Conservation (phyloP, 2,113 vertebrate genomes). For the Pelmatolapia mariae region DNA sequence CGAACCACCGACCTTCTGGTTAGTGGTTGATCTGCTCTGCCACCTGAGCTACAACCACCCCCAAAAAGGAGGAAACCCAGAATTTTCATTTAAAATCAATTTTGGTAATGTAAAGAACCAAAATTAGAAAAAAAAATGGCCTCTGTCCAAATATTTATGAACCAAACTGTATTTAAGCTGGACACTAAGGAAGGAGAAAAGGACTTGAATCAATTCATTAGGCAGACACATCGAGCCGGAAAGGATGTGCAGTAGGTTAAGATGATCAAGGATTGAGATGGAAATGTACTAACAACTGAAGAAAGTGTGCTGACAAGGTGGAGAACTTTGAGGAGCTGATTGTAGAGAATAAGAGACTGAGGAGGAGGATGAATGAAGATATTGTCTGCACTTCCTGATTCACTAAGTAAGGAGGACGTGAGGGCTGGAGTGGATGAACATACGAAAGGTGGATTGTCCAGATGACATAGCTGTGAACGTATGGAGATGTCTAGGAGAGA, state of each 20-base stretch:
- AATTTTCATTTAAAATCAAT: not conserved
- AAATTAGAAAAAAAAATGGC: not conserved
- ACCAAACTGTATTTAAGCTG: not conserved
- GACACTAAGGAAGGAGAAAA: not conserved
- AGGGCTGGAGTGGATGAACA: not conserved
- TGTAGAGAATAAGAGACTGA: not conserved
- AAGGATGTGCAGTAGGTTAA: not conserved
- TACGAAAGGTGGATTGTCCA: not conserved
- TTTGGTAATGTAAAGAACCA: not conserved
- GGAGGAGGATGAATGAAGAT: rapidly evolving
- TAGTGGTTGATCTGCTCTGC: too few species aligned
- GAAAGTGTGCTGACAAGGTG: not conserved
- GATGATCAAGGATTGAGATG: not conserved
- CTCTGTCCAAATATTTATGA: not conserved
- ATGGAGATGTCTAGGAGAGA: not conserved
- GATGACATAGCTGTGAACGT: not conserved
- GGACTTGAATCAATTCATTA: not conserved
- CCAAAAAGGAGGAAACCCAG: not conserved
- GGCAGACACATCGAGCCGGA: rapidly evolving
- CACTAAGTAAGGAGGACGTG: rapidly evolving
- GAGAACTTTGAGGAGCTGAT: not conserved
- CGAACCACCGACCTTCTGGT: too few species aligned
- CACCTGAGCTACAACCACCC: too few species aligned
- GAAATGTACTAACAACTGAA: not conserved
- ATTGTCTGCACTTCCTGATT: too few species aligned